Evolutionary conservation across 2,888 invertebrate genomes (phyloP), one percentile per base, ranked within the genome.

Genomic region (Barypeithes pellucidus): DNA sequence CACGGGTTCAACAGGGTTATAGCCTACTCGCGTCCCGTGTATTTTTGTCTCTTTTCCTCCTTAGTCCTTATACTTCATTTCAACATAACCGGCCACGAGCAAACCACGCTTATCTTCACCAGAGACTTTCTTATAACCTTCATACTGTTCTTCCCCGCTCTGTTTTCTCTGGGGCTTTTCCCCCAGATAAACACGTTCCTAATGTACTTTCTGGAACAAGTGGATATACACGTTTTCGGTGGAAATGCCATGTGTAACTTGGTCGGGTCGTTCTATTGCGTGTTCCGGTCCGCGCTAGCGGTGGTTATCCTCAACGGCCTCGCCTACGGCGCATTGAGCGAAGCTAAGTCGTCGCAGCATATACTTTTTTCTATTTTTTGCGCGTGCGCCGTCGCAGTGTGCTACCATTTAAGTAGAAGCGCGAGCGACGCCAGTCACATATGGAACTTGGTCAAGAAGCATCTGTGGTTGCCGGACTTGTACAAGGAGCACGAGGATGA

Each of bases 1-100:
- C 99, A 99, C 86, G 98, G 98, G 11, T 98, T 97, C 83, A 99
- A 99, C 85, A 92, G 95, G 81, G 92, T 97, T 80, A 96, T 98
- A 41, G 94, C 96, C 39, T 98, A 96, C 85, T 96, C 96, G 20
- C 90, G 97, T 75, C 96, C 98, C 4, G 93, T 97, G 14, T 99
- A 98, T 86, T 99, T 97, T 83, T 95, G 95, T 80, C 82, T 97
- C 45, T 94, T 95, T 81, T 91, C 93, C 7, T 88, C 84, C 80
- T 73, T 86, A 57, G 79, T 85, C 29, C 76, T 87, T 65, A 67
- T 83, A 11, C 76, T 86, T 36, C 82, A 86, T 80, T 77, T 79
- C 71, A 77, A 82, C 74, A 77, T 84, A 77, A 88, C 87, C 78
- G 88, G 87, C 79, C 78, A 88, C 12, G 70, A 61, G 41, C 88